A percentile compares a stretch with the other conserved stretches of the same genome.
Conservation (phyloP, 2,797 vertebrate genomes). For the Gymnodraco acuticeps region DNA sequence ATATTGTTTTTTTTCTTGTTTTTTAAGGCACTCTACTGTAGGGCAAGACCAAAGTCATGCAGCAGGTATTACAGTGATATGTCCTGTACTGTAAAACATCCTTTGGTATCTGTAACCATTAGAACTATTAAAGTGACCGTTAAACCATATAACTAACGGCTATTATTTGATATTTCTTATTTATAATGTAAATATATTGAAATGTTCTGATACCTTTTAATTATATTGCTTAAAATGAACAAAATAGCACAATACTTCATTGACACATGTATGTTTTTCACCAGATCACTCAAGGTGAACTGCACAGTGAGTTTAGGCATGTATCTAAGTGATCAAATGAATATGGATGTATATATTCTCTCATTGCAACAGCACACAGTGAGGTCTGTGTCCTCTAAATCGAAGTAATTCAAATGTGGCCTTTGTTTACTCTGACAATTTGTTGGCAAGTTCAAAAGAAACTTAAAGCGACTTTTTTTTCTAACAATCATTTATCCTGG, state of each 20-base stretch:
- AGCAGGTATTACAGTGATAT: slow-evolving; percentile 50
- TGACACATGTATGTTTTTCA: not conserved
- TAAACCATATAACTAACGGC: slow-evolving; percentile 12
- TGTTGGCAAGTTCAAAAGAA: slow-evolving; percentile 35
- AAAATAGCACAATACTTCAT: no score
- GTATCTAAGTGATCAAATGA: not conserved
- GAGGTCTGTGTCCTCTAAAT: slow-evolving; percentile 12
- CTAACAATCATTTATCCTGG: slow-evolving; percentile 38
- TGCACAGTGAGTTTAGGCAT: not conserved
- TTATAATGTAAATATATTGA: not conserved
- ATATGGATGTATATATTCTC: not conserved
- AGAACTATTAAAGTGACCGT: slow-evolving; percentile 43
- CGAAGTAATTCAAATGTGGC: slow-evolving; percentile 17
- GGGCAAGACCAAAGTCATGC: slow-evolving; percentile 71
- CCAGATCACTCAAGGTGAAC: not conserved
- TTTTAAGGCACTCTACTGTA: slow-evolving; percentile 67
- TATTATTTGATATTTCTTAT: not conserved
- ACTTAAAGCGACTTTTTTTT: slow-evolving; percentile 23
- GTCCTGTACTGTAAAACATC: slow-evolving; percentile 13
- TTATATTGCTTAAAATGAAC: not conserved
- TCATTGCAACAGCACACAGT: slow-evolving; percentile 12
- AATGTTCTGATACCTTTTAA: not conserved
- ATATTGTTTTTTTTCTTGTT: no score
- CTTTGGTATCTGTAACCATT: slow-evolving; percentile 38
- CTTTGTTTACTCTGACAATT: slow-evolving; percentile 16